Evolutionary conservation across 2,797 vertebrate species (phyloP).

Genomic region (Manis pentadactyla): DNA sequence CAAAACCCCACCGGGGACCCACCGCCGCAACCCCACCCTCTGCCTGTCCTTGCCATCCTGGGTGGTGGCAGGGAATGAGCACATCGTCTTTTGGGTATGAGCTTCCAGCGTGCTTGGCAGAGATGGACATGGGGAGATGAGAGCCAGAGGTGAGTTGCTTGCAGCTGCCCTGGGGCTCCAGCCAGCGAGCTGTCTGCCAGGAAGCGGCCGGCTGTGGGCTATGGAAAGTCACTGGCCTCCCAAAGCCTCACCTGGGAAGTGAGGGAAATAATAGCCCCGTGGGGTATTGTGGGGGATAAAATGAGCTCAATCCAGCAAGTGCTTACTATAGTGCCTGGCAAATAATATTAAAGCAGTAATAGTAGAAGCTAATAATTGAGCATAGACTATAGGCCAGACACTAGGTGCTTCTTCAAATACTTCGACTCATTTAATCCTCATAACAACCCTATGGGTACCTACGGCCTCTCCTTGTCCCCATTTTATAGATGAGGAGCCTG

Average conservation of each 20-base stretch:
- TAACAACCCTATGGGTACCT: neutral
- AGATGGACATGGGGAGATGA: fast-evolving
- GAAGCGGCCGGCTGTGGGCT: fast-evolving
- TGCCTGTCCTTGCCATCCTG: neutral
- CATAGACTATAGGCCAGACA: neutral
- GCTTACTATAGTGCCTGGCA: no score
- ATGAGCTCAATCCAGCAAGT: neutral
- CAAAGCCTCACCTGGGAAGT: neutral
- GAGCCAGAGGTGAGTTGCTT: fast-evolving
- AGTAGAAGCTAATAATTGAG: neutral
- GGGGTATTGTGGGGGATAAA: neutral
- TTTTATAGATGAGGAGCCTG: neutral
- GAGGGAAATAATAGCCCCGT: fast-evolving
- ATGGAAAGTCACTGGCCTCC: neutral
- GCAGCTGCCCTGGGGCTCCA: fast-evolving
- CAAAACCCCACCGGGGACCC: no score
- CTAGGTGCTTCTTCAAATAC: fast-evolving
- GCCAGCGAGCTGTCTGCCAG: fast-evolving
- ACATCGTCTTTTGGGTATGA: neutral
- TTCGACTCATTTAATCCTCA: neutral
- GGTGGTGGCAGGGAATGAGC: neutral
- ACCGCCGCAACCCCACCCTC: fast-evolving
- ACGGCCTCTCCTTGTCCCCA: no score
- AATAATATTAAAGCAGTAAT: neutral
- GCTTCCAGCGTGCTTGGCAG: neutral